Evolutionary conservation across 64 coral and sea anemone species (phyloP), one percentile per base, ranked within the genome.

Genomic region (Dendronephthya gigantea): DNA sequence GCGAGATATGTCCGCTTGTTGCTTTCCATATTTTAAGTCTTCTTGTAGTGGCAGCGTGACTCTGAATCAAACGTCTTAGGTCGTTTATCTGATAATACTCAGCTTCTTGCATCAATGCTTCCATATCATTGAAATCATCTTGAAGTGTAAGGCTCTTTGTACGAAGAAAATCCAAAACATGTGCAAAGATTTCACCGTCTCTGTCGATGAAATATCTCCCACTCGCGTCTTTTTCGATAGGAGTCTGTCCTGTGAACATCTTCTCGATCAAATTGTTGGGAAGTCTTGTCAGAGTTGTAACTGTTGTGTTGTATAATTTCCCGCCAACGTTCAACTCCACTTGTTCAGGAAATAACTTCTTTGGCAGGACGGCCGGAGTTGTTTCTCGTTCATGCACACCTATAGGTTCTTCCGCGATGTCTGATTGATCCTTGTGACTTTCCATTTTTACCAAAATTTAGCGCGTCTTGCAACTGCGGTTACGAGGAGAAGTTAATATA

Each of bases 141-240:
- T 88, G 90, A 13, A 96, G 22, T 35, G 75, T 85, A 13, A 96
- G 76, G 22, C 88, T 96, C 37, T 68, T 49, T 8, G 85, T 92
- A 0, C 93, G 81, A 7, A 96, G 47, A 51, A 92, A 96, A 19
- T 88, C 89, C 0, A 96, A 83, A 9, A 96, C 55, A 40, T 96
- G 35, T 14, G 39, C 43, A 45, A 96, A 96, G 29, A 90, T 87
- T 1, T 39, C 87, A 0, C 93, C 93, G n/a, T 96, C 90, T 29
- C 93, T 43, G 48, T 96, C 93, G 7, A 96, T 92, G 35, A 96
- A 96, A 40, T 50, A 87, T 30, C 89, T 87, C 10, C 93, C 93
- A 23, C 62, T 51, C 31, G 72, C 76, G 43, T 96, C 93, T 22
- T 65, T 83, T 0, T 83, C 49, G 5, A 90, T 50, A 12, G 85